Evolutionary conservation across 1,140 invertebrate species (phyloP), one percentile per base, ranked within the genome.

Genomic region (Heliconius hermathena): DNA sequence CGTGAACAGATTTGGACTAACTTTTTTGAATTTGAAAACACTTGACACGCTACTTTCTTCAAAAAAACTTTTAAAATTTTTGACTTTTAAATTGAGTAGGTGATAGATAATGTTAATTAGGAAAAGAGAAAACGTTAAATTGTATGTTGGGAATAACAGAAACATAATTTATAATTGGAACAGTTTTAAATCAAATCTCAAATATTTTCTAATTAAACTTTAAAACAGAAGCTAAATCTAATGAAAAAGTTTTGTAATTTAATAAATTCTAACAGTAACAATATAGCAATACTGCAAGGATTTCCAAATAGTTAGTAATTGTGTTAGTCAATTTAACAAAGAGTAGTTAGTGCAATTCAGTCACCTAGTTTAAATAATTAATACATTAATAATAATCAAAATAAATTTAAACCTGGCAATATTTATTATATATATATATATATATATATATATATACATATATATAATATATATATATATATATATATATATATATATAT

Each of bases 221-320:
- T 46, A 5, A 46, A 46, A 46, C 3, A 60, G 20, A 60, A 60
- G 9, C 20, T 22, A 60, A 8, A 4, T 22, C 57, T 29, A 66
- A 66, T 66, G 60, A 26, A n/a, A 66, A 66, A 66, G 11, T 66
- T 66, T 29, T 29, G 26, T 29, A 66, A 66, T 66, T 57, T 57
- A 9, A 57, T 66, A 66, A 66, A 66, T 13, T 11, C 11, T 13
- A 66, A 66, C 22, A 16, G 60, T 29, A 29, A 46, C 13, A 46
- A 46, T 66, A 29, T 16, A 9, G 38, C 38, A 38, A 38, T 38
- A 38, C 22, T 66, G 60, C 26, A 26, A 66, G 16, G 3, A 66
- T 66, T 29, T 66, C 60, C 9, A 66, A 66, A 66, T 29, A 60
- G 8, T 60, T 18, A 3, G 49, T 52, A 52, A 52, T 52, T 52